These are phyloP conservation scores for Nysson spinosus DNA, from an alignment of 2,888 invertebrate species.

Conservation along the genomic window DNA sequence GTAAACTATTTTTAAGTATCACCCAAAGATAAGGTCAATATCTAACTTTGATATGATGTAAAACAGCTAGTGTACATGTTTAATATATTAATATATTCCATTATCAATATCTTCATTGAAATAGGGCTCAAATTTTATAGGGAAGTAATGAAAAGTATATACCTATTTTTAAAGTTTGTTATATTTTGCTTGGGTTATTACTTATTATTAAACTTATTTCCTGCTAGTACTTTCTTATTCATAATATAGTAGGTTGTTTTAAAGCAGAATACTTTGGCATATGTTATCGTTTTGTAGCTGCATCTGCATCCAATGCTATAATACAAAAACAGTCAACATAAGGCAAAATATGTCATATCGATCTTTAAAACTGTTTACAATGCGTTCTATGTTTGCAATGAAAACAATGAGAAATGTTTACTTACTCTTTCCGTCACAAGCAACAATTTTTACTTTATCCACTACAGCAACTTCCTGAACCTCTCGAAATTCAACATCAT, in stretches of 20 bases:
- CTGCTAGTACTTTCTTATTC: conserved; percentile 28
- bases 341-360: too few relatives aligned
- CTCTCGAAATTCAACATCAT: conserved; percentile 98
- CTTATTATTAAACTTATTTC: conserved; percentile 25
- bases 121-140: conserved; percentile 12
- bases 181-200: conserved; percentile 28
- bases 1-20: conserved; percentile 2
- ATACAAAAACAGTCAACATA: conserved; percentile 25
- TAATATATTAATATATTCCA: conserved; percentile 14
- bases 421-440: conserved; percentile 97
- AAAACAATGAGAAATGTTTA: conserved; percentile 54
- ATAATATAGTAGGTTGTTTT: conserved; percentile 19
- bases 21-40: conserved; percentile 39
- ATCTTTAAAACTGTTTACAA: too few relatives aligned
- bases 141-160: conserved; percentile 34
- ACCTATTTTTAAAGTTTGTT: conserved; percentile 35
- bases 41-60: conserved; percentile 15
- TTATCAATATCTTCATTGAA: conserved; percentile 6
- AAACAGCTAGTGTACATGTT: conserved; percentile 23
- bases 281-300: conserved; percentile 71
- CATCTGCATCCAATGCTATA: conserved; percentile 71
- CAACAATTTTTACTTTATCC: conserved; percentile 97
- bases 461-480: conserved; percentile 95
- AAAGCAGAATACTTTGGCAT: conserved; percentile 7
- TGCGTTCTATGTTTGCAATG: too few relatives aligned